These are phyloP conservation scores for Corythaixoides concolor DNA, from an alignment of 2,113 vertebrate genomes.

Conservation along the genomic window DNA sequence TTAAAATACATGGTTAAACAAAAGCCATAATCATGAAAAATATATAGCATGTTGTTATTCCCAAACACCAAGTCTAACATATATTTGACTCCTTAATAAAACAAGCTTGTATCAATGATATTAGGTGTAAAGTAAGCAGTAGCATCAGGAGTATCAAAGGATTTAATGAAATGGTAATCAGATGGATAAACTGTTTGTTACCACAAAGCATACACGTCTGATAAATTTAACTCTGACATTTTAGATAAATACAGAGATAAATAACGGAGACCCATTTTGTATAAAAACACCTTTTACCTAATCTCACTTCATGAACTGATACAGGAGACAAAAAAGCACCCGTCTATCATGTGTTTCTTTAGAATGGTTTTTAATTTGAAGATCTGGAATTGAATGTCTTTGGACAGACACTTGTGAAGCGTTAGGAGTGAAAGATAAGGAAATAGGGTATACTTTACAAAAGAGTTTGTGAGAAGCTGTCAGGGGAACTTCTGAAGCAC, in stretches of 20 bases:
- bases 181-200: neutral
- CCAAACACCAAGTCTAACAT: neutral
- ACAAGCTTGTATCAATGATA: neutral
- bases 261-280: neutral
- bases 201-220: neutral
- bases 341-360: neutral
- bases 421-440: neutral
- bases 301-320: neutral
- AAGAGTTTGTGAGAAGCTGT: neutral
- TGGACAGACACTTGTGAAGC: neutral
- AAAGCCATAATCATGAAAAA: conserved; percentile 50
- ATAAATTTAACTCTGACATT: neutral
- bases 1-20: conserved; percentile 34
- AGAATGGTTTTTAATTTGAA: conserved; percentile 1
- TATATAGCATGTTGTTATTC: neutral
- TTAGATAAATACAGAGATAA: conserved; percentile 11
- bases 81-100: neutral
- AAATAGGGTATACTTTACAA: neutral
- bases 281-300: neutral
- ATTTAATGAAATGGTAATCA: conserved; percentile 7
- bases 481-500: neutral
- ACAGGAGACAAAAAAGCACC: neutral
- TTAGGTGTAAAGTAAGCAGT: neutral
- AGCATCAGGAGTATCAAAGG: neutral
- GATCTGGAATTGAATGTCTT: neutral